Conservation (phyloP, 2,797 vertebrate species). For the Cetoscarus ocellatus region DNA sequence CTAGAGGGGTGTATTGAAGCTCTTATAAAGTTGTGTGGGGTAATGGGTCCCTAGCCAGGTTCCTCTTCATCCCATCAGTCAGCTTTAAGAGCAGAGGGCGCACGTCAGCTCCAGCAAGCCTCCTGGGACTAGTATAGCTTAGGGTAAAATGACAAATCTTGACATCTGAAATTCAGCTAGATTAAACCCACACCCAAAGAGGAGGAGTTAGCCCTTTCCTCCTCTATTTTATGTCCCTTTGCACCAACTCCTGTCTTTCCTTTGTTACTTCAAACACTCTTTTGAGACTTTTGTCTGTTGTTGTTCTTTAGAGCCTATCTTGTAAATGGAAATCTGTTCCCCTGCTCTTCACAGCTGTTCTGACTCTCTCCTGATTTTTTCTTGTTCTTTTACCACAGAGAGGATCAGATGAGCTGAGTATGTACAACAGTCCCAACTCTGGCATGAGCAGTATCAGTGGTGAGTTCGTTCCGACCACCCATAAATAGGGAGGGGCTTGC, state of each 20-base stretch:
- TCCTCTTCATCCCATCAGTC: constrained; percentile 79
- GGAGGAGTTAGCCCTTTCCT: constrained; percentile 41
- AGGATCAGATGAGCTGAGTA: constrained; percentile 98
- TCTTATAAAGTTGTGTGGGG: constrained; percentile 77
- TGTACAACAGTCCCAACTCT: constrained; percentile 96
- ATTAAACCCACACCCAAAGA: constrained; percentile 77
- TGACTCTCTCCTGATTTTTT: constrained; percentile 14
- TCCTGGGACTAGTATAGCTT: constrained; percentile 69
- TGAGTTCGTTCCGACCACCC: constrained; percentile 84
- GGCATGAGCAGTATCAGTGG: constrained; percentile 95
- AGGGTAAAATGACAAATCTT: constrained; percentile 80
- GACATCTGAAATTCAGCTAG: constrained; percentile 81
- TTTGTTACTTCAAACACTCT: constrained; percentile 63
- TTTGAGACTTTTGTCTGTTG: constrained; percentile 59
- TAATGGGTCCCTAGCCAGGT: constrained; percentile 72
- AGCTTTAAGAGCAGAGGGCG: constrained; percentile 76
- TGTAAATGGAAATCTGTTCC: constrained; percentile 53
- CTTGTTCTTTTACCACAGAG: constrained; percentile 82
- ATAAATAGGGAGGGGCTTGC: constrained; percentile 30
- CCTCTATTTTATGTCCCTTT: constrained; percentile 61
- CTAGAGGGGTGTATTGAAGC: constrained; percentile 55
- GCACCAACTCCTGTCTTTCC: constrained; percentile 12
- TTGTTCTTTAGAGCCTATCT: constrained; percentile 48
- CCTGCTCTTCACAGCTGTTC: constrained; percentile 43
- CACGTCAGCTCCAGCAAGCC: constrained; percentile 52